phyloP scores from a whole-genome alignment of 1,140 invertebrate species.

The Brachionus asplanchnoidis region DNA sequence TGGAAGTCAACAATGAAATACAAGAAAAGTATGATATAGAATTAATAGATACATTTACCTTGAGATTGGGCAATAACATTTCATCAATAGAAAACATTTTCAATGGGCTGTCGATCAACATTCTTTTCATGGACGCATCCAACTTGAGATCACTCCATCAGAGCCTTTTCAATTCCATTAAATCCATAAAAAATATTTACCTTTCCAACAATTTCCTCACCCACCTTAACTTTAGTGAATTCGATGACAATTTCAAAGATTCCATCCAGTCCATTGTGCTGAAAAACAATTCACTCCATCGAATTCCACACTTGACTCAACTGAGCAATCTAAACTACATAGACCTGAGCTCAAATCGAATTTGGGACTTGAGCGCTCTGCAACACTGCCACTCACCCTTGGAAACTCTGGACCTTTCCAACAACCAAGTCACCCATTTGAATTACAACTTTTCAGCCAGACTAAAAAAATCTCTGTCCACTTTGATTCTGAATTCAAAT shows the following conservation, averaged over 20 bases:
- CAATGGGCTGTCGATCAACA: not conserved
- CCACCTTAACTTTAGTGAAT: not conserved
- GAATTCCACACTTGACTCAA: not conserved
- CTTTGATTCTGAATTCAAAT: not conserved
- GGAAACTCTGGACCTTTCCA: not conserved
- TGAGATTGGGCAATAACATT: not conserved
- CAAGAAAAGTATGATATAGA: not conserved
- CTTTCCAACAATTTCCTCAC: not conserved
- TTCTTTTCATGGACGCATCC: not conserved
- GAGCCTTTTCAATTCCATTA: not conserved
- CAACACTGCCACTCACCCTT: not conserved
- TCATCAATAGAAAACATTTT: not conserved
- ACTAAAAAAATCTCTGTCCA: not conserved
- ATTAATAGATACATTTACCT: not conserved
- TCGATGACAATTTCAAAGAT: not conserved
- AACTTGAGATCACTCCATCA: not conserved
- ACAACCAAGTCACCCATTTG: not conserved
- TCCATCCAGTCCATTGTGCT: not conserved
- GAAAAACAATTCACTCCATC: not conserved
- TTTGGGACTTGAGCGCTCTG: not conserved
- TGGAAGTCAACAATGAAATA: not conserved
- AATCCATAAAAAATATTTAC: not conserved
- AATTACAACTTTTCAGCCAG: not conserved
- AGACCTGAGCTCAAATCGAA: not conserved
- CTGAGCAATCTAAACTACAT: not conserved